phyloP scores from a whole-genome alignment of 2,797 vertebrate genomes.

The Halcyon smyrnensis region DNA sequence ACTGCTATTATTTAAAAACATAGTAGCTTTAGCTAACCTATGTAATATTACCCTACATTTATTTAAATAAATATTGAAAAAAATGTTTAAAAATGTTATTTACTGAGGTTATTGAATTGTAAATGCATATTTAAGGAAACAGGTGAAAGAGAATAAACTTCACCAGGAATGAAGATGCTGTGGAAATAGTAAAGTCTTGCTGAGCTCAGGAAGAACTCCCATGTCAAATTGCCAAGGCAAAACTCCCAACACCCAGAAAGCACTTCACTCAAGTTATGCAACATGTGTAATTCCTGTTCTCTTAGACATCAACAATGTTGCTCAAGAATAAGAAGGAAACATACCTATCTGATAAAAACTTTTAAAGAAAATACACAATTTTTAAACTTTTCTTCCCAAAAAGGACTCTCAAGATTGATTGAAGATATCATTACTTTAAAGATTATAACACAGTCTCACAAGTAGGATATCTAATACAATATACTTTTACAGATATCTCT shows the following conservation, averaged over 20 bases:
- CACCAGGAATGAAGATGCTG: background rate
- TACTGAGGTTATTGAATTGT: background rate
- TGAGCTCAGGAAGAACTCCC: background rate
- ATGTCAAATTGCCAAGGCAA: background rate
- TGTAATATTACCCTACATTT: background rate
- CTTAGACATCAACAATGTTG: background rate
- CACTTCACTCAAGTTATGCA: background rate
- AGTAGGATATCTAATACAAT: background rate
- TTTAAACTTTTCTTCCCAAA: background rate
- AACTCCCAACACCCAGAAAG: background rate
- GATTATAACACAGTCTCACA: background rate
- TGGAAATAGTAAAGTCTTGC: background rate
- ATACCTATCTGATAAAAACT: background rate
- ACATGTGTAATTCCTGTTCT: background rate
- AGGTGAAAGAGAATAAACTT: background rate
- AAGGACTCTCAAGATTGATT: background rate
- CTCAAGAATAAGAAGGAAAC: background rate
- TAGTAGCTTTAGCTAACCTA: background rate
- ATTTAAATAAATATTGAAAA: background rate
- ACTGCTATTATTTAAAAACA: background rate
- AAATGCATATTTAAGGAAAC: background rate
- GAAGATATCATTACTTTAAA: background rate
- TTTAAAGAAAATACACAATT: background rate
- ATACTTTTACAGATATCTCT: background rate
- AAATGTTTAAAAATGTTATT: background rate